Base-by-base conservation (phyloP, 2,113 vertebrate species). In the Prionailurus bengalensis region DNA sequence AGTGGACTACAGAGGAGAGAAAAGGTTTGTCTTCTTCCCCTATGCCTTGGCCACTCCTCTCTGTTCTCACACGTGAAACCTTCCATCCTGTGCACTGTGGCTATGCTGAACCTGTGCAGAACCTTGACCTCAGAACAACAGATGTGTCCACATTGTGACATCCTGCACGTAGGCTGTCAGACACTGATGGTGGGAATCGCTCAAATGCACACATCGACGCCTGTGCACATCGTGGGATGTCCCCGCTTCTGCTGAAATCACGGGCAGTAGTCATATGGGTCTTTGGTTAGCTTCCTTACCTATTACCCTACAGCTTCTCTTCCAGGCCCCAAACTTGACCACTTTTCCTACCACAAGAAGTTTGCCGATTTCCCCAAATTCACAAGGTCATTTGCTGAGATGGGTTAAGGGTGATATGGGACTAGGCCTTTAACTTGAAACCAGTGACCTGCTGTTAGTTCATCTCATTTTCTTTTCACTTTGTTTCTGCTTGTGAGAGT, bases 221-320 rank as follows among this genome's bases (percentile, higher is more conserved):
- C 71, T 58, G 48, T 65, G 0, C 84, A 39, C 3, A 0, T 4
- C 17, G 21, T 15, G 21, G 29, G 36, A 23, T 65, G 53, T 90
- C 51, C 81, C 73, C 25, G n/a, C 90, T 10, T 68, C 73, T 66
- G 4, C 51, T 70, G 61, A 79, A 27, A 5, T 53, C 87, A 25
- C 0, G 3, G 71, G 4, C 27, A 61, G 0, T 29, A 13, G 39
- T 33, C 48, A 1, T 48, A 0, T 9, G 0, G 31, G 19, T 42
- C 31, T 79, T 78, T 66, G 76, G 36, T 55, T 70, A 1, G 7
- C 70, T 86, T 82, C 39, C 36, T 92, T 45, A 33, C 31, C 36
- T 14, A 1, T 73, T 39, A 13, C 12, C 27, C 31, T 74, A 19
- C 3, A n/a, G 31, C 78, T 89, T 79, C 51, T 71, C 33, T 81